Evolutionary conservation across 1,140 invertebrate genomes (phyloP).

Genomic region (Elymnias hypermnestra): DNA sequence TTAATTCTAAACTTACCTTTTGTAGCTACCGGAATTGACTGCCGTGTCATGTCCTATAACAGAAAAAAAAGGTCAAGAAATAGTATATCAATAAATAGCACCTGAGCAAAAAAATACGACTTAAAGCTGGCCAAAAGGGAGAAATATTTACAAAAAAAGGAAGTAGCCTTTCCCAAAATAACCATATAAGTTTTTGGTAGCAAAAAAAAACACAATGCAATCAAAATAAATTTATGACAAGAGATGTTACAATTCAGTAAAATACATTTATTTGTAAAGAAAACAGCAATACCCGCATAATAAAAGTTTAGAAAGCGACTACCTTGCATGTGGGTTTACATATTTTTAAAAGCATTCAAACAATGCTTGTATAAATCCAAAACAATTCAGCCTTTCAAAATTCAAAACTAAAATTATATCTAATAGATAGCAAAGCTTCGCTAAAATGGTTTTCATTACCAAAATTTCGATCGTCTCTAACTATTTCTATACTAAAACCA

Average conservation of each 20-base stretch:
- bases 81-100: conserved; percentile 12
- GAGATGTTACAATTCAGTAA: background rate
- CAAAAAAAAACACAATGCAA: background rate
- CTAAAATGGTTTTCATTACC: no score
- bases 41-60: conserved; percentile 73
- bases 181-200: background rate
- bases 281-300: conserved; percentile 6
- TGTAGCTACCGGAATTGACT: conserved; percentile 72
- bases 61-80: conserved; percentile 35
- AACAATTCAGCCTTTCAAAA: no score
- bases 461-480: no score
- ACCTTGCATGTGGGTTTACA: conserved; percentile 14
- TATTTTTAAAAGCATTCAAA: background rate
- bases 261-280: conserved; percentile 2
- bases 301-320: conserved; percentile 5
- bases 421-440: no score
- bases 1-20: conserved; percentile 52
- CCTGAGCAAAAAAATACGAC: conserved; percentile 18
- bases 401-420: no score
- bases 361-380: background rate
- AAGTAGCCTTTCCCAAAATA: background rate
- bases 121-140: background rate
- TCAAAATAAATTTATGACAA: background rate
- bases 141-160: background rate
- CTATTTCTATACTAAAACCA: no score